Evolutionary conservation across 1,140 invertebrate genomes (phyloP), one percentile per base, ranked within the genome.

Genomic region (Drosophila rhopaloa): DNA sequence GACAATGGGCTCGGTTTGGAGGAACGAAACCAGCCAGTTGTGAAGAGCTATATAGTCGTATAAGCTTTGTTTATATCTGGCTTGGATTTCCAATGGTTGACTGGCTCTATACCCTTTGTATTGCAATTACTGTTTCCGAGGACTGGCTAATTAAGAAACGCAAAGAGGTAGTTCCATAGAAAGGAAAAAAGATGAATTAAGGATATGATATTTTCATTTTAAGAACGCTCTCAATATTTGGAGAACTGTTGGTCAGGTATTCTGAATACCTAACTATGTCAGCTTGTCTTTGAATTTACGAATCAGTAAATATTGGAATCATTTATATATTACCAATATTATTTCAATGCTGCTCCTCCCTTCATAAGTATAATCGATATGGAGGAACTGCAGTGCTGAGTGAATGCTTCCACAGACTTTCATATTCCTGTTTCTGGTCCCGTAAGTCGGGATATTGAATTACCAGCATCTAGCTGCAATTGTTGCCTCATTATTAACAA

Each of bases 21-120:
- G 66, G 47, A 40, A 79, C 48, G 61, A 80, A 77, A 43, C 38
- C 76, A 88, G 63, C 76, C 84, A 80, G 50, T 83, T 88, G 83
- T 88, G 55, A 86, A 85, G 68, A 81, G 46, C 57, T 9, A 59
- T 16, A 48, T 27, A 59, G 14, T 16, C 51, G n/a, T 53, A 32
- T 47, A 27, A 24, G 48, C 53, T 83, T 59, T 72, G 61, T 71
- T 76, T 79, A 43, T 65, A 74, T 77, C 68, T 55, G 62, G 59
- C 67, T 85, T 70, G 38, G 40, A 70, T 90, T 73, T 88, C 76
- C 62, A 74, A 71, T 70, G 79, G 63, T 62, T 79, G 56, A 76
- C 54, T 65, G 46, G 14, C 53, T 58, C 51, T 60, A 59, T 46
- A 38, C 24, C 6, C 44, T 9, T 9, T 16, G n/a, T 59, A 58